phyloP scores from a whole-genome alignment of 2,113 vertebrate species.

The Anarrhichthys ocellatus region DNA sequence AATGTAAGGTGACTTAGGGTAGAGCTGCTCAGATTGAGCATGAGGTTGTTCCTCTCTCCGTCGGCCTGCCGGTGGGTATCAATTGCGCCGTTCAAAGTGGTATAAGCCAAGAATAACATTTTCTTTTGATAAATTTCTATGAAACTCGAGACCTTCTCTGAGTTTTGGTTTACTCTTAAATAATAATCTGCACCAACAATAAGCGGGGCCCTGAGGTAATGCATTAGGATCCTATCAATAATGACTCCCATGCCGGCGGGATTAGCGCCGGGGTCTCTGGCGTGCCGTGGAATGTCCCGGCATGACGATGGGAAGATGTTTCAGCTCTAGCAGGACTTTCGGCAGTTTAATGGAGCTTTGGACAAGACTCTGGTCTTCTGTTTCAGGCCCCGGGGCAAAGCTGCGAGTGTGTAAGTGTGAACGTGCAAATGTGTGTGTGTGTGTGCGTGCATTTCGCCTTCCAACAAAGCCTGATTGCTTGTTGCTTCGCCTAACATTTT shows the following conservation, averaged over 20 bases:
- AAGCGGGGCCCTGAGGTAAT: constrained; percentile 83
- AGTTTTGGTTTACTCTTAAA: constrained; percentile 86
- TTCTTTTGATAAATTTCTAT: constrained; percentile 86
- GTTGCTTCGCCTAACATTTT: constrained; percentile 54
- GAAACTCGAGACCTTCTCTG: constrained; percentile 81
- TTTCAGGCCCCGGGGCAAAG: constrained; percentile 73
- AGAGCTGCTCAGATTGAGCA: constrained; percentile 50
- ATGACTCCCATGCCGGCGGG: constrained; percentile 84
- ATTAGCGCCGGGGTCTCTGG: constrained; percentile 80
- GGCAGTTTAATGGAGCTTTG: constrained; percentile 78
- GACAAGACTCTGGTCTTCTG: constrained; percentile 72
- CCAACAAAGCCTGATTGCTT: constrained; percentile 55
- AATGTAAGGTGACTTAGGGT: constrained; percentile 32
- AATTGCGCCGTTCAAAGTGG: constrained; percentile 79
- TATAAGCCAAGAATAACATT: constrained; percentile 86
- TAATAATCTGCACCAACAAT: constrained; percentile 87
- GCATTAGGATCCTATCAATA: constrained; percentile 85
- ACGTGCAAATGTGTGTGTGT: constrained; percentile 33
- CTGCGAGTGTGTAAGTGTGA: constrained; percentile 34
- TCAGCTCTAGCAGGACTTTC: constrained; percentile 79
- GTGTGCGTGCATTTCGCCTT: constrained; percentile 33
- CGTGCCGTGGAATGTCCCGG: constrained; percentile 80
- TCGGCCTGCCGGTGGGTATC: constrained; percentile 62
- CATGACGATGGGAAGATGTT: constrained; percentile 81
- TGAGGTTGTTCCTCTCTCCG: constrained; percentile 29